Percentiles rank a stretch among this genome's conserved stretches.
Evolutionary conservation across 1,140 invertebrate genomes (phyloP).

Genomic region (Phocides pigmalion): DNA sequence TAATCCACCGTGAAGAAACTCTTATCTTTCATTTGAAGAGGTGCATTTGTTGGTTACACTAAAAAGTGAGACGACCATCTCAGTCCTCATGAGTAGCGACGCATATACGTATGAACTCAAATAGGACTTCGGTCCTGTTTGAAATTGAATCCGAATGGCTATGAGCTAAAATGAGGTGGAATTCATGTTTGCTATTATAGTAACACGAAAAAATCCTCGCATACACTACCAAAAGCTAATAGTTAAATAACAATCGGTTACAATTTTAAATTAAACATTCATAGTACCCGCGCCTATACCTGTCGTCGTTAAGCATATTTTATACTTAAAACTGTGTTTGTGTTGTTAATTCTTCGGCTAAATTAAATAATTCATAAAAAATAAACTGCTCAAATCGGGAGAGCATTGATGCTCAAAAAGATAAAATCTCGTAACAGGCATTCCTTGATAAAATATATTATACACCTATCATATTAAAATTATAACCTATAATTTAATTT

Average conservation of each 20-base stretch:
- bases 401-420: conserved; percentile 35
- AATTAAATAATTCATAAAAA: conserved; percentile 33
- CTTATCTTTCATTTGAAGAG: too few species aligned
- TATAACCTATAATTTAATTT: conserved; percentile 83
- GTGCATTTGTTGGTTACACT: too few species aligned
- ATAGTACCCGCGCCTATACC: not conserved
- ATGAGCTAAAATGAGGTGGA: too few species aligned
- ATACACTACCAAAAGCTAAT: not conserved
- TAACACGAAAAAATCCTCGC: too few species aligned
- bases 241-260: not conserved
- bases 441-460: conserved; percentile 75
- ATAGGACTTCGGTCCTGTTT: too few species aligned
- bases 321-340: conserved; percentile 10
- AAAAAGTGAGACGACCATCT: too few species aligned
- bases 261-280: not conserved
- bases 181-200: too few species aligned
- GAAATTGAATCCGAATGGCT: too few species aligned
- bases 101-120: too few species aligned
- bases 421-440: conserved; percentile 62
- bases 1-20: too few species aligned
- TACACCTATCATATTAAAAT: conserved; percentile 80
- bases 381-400: conserved; percentile 17
- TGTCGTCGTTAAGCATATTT: conserved; percentile 23
- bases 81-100: too few species aligned
- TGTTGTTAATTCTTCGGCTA: conserved; percentile 20